These are phyloP conservation scores for Drosophila histrio DNA, from an alignment of 2,888 invertebrate species.

Conservation along the genomic window DNA sequence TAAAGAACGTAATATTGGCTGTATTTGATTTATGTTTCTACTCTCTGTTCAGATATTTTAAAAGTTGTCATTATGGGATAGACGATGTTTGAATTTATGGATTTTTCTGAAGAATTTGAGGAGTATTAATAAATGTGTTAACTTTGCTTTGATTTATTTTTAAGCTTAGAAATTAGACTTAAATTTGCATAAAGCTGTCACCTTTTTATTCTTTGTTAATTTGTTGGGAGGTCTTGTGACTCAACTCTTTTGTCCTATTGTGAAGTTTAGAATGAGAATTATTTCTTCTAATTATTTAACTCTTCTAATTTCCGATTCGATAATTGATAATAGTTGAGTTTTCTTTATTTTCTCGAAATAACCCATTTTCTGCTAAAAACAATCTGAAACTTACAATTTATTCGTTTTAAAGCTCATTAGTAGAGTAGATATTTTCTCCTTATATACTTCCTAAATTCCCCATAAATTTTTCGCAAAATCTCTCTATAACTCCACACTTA, in stretches of 20 bases:
- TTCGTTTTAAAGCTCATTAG: neutral
- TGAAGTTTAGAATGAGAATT: too few species aligned
- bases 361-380: too few species aligned
- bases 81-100: slow-evolving; percentile 23
- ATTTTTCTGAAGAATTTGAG: slow-evolving; percentile 1
- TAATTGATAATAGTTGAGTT: too few species aligned
- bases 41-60: neutral
- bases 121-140: slow-evolving; percentile 7
- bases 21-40: slow-evolving; percentile 40
- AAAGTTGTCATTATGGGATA: slow-evolving; percentile 16
- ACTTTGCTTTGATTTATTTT: slow-evolving; percentile 40
- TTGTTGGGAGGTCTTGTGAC: too few species aligned
- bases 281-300: too few species aligned
- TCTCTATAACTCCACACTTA: slow-evolving; percentile 17
- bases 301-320: too few species aligned
- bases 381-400: neutral
- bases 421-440: neutral
- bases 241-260: too few species aligned
- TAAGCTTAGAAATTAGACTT: slow-evolving; percentile 2
- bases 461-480: slow-evolving; percentile 20
- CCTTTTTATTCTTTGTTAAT: neutral
- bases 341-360: too few species aligned
- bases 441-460: neutral
- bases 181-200: slow-evolving; percentile 6
- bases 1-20: slow-evolving; percentile 21